Conservation (phyloP, 1,140 invertebrate genomes). For the Hesperophylax magnus region DNA sequence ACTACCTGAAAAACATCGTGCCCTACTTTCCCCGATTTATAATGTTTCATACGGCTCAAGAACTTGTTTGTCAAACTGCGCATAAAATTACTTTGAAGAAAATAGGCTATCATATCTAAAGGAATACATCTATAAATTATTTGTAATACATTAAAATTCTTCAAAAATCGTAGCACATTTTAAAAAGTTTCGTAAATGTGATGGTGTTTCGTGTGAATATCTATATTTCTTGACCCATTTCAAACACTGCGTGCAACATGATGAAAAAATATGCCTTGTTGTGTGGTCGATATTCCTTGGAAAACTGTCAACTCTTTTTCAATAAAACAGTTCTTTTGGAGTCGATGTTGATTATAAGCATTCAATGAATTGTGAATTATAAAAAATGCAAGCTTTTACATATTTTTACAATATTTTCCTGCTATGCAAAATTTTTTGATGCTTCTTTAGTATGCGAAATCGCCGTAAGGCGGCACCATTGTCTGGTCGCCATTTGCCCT, state of each 20-base stretch:
- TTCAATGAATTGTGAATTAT: background rate
- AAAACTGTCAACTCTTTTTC: slow-evolving; percentile 20
- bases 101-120: no score
- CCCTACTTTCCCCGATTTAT: background rate
- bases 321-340: background rate
- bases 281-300: slow-evolving; percentile 33
- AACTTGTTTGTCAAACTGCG: background rate
- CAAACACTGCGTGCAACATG: background rate
- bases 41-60: background rate
- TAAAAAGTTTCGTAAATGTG: no score
- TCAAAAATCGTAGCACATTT: no score
- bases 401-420: slow-evolving; percentile 24
- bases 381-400: background rate
- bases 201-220: no score
- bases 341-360: slow-evolving; percentile 1
- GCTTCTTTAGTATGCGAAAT: slow-evolving; percentile 42
- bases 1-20: background rate
- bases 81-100: background rate
- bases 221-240: background rate
- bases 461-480: slow-evolving; percentile 46
- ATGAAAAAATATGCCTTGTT: slow-evolving; percentile 26
- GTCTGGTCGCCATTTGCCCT: slow-evolving; percentile 53
- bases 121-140: no score
- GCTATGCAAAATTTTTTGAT: slow-evolving; percentile 34
- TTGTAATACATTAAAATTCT: no score